phyloP scores from a whole-genome alignment of 2,888 invertebrate genomes.

The Agrilus cyanescens region DNA sequence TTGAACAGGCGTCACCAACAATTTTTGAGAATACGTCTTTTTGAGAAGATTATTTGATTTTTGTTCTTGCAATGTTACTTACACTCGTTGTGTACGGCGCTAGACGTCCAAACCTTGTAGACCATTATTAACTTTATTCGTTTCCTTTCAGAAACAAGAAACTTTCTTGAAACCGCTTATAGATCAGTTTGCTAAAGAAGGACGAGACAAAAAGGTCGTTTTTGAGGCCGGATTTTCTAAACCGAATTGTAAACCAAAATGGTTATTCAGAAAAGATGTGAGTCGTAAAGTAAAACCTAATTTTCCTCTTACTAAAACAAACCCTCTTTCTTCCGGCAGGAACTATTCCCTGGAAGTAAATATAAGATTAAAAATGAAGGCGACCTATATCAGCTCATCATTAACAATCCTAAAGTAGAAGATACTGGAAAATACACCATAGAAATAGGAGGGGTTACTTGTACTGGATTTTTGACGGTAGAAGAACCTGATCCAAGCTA shows the following conservation, averaged over 20 bases:
- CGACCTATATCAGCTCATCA: slow-evolving; percentile 81
- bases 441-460: slow-evolving; percentile 82
- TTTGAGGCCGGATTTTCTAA: slow-evolving; percentile 95
- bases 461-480: slow-evolving; percentile 86
- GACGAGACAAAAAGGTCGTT: slow-evolving; percentile 88
- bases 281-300: slow-evolving; percentile 35
- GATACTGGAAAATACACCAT: slow-evolving; percentile 95
- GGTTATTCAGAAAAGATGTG: slow-evolving; percentile 87
- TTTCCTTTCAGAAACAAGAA: slow-evolving; percentile 69
- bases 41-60: not conserved
- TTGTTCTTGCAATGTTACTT: too few species aligned
- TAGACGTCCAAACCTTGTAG: not conserved
- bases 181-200: slow-evolving; percentile 89
- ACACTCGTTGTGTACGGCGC: too few species aligned
- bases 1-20: not conserved
- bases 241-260: slow-evolving; percentile 87
- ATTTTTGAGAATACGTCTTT: not conserved
- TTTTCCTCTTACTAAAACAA: not conserved
- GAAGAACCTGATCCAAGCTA: slow-evolving; percentile 94
- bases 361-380: slow-evolving; percentile 92
- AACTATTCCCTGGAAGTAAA: slow-evolving; percentile 91
- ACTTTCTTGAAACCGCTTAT: slow-evolving; percentile 88
- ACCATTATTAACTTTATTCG: slow-evolving; percentile 9
- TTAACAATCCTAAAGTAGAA: slow-evolving; percentile 84
- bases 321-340: slow-evolving; percentile 43